phyloP scores from a whole-genome alignment of 2,888 invertebrate genomes.

The Calliscelio sp. region DNA sequence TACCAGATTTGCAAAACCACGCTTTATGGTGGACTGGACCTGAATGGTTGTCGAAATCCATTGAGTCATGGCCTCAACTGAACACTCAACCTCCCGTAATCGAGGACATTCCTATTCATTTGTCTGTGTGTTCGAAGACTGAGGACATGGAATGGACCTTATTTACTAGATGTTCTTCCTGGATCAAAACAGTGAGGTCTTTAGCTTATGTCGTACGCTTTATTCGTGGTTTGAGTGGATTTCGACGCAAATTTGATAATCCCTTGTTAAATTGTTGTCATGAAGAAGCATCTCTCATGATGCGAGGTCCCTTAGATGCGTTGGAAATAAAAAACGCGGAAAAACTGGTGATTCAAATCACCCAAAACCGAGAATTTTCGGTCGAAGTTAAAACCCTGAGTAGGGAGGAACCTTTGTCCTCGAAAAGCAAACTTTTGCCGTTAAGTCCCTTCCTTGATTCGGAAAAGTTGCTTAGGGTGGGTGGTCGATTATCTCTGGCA shows the following conservation, averaged over 20 bases:
- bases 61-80: neutral
- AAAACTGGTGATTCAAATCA: neutral
- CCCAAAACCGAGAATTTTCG: neutral
- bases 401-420: neutral
- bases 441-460: constrained; percentile 47
- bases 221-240: neutral
- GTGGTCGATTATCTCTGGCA: too few relatives aligned
- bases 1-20: neutral
- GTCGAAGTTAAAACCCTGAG: neutral
- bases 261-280: too few relatives aligned
- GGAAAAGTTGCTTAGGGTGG: too few relatives aligned
- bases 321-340: neutral
- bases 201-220: constrained; percentile 19
- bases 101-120: neutral
- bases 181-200: neutral
- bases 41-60: neutral
- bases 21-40: constrained; percentile 31
- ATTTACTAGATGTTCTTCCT: constrained; percentile 12
- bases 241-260: neutral
- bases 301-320: neutral
- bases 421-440: neutral
- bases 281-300: neutral
- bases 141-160: neutral
- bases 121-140: neutral
- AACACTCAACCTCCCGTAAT: neutral